Evolutionary conservation across 2,888 invertebrate genomes (phyloP), one percentile per base, ranked within the genome.

Genomic region (Dolichomitus sp.): DNA sequence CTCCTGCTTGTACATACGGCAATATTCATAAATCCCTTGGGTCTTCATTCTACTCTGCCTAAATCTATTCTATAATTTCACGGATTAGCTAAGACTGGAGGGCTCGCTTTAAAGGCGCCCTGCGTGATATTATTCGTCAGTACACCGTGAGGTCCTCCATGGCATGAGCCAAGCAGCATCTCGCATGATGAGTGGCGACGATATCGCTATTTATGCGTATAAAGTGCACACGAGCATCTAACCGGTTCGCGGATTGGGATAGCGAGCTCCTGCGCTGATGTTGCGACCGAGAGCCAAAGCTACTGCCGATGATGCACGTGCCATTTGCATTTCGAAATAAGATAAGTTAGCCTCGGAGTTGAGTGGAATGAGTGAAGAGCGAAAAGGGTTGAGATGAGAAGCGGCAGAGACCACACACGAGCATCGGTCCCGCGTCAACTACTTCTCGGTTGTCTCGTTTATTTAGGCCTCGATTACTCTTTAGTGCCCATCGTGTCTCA

Each of bases 251-350:
- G 74, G 70, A 74, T 75, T 78, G 69, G 65, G 70, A 70, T 75
- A 82, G 54, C 50, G 54, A 74, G 69, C 77, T 50, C 37, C 57
- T 66, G 48, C 14, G 57, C 27, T 63, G 27, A 19, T 17, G 74
- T 54, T 65, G 27, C 74, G 65, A 57, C 42, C 45, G 45, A n/a
- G 42, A 50, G 11, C 70, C 63, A 65, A 74, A 74, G 52, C 65
- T 61, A 42, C 54, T 30, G 23, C 63, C 61, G 50, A 45, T 59
- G 79, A 82, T 79, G 79, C 82, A 75, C 82, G 82, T 80, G 80
- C 83, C 83, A 80, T 83, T 83, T 83, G 83, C 83, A 83, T 83
- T 80, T 80, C 77, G 83, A 80, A 80, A 80, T 77, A 80, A 83
- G 83, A 80, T 80, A 80, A 83, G 80, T 83, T 70, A 69, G 83